Base-by-base conservation (phyloP, 2,113 vertebrate genomes). In the Canis aureus region DNA sequence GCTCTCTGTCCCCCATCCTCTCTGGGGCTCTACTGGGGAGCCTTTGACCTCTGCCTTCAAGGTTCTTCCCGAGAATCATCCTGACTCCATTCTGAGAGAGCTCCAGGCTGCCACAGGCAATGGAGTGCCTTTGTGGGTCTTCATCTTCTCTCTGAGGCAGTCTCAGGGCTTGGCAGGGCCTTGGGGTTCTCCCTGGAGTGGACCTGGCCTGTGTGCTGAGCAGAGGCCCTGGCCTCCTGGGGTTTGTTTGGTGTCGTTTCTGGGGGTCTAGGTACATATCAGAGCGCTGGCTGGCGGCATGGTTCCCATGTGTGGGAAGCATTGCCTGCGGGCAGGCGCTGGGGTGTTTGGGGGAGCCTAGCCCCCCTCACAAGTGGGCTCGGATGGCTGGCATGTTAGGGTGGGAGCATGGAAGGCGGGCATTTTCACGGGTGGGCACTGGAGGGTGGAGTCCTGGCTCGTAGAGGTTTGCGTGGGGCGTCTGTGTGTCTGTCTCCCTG, bases 241-340 rank as follows among this genome's bases (percentile, higher is more conserved):
- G 60, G 7, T 7, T 49, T 1, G 6, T 25, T 22, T 9, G 0
- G 0, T 19, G 20, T 49, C 2, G 0, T 27, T 35, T 19, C 32
- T 32, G 43, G 53, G n/a, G 19, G 7, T 2, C 35, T 25, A 5
- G 16, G 60, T 3, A 5, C 2, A 0, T 32, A 25, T 64, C 10
- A 1, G 27, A 12, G 9, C 0, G 0, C 4, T 51, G 82, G 3
- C 19, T 1, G 43, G 66, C 6, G 22, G n/a, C 51, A 38, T 17
- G 8, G 11, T 20, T 19, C 80, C 60, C 0, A 2, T 53, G 0
- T 0, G 0, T 8, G 8, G 66, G 74, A 53, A 22, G 67, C 20
- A 38, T 0, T 2, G 13, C 69, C n/a, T 35, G 17, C 5, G 64
- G 80, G 29, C 12, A 17, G 86, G 23, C 9, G 25, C 1, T 5